Evolutionary conservation across 2,888 invertebrate genomes (phyloP).

Genomic region (Polietes domitor): DNA sequence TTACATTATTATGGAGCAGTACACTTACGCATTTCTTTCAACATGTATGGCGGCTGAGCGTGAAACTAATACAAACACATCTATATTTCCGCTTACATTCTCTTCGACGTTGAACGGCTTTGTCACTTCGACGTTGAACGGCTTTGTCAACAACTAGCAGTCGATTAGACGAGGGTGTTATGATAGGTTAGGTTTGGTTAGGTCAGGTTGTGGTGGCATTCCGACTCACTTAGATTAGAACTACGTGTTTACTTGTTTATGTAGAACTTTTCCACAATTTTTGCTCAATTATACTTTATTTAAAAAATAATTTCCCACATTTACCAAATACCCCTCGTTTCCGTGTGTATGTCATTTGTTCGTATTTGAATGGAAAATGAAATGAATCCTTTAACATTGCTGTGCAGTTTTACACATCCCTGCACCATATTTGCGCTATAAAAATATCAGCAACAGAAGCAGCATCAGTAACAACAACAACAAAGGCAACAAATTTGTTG

Average conservation of each 20-base stretch:
- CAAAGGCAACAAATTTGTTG: conserved; percentile 8
- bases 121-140: too few relatives aligned
- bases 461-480: background rate
- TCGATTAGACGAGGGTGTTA: background rate
- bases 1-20: too few relatives aligned
- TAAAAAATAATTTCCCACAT: too few relatives aligned
- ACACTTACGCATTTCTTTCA: background rate
- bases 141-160: background rate
- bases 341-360: background rate
- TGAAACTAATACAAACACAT: background rate
- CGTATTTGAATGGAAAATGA: background rate
- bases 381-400: conserved; percentile 14
- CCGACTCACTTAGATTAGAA: too few relatives aligned
- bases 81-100: too few relatives aligned
- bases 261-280: too few relatives aligned
- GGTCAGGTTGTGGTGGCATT: too few relatives aligned
- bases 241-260: too few relatives aligned
- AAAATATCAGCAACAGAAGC: background rate
- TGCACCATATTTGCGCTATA: background rate
- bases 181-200: too few relatives aligned
- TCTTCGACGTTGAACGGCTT: too few relatives aligned
- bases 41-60: background rate
- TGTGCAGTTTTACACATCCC: conserved; percentile 13
- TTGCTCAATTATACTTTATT: too few relatives aligned
- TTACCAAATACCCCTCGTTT: background rate